Base-by-base conservation (phyloP, 2,113 vertebrate genomes). In the Arothron firmamentum region DNA sequence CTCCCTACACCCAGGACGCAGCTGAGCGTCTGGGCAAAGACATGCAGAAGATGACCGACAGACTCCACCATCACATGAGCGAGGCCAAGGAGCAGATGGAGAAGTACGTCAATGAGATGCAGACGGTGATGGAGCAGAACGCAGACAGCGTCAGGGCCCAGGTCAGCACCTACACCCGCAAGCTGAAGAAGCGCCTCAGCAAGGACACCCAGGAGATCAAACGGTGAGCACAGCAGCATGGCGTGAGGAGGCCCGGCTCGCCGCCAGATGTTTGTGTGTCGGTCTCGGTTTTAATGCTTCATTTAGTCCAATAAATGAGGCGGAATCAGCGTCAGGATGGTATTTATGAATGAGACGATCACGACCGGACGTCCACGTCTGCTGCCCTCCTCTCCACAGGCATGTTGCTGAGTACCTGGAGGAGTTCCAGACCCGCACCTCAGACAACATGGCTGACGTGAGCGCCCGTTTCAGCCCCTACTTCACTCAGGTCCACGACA, bases 171-270 rank as follows among this genome's bases (percentile, higher is more conserved):
- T 92, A 90, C 72, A 50, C 65, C 59, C 88, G 85, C 66, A 93
- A 93, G 74, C 21, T 93, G 75, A 90, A 79, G 78, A 93, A 92
- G 65, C 88, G 91, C 46, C 70, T 93, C 51, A 57, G 1, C 75
- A 92, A 92, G 71, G 92, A 93, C 74, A 62, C 77, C 0, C 45
- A 88, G 63, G 88, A 91, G 10, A 86, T 92, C 69, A 87, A 84
- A 55, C 85, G 47, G 90, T 92, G 65, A 81, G 87, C 9, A 3
- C 42, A 16, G 28, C 0, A 21, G 52, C 41, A 23, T 3, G 21
- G 21, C 2, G 65, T 13, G 46, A 52, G 43, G n/a, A 18, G 14
- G 21, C 2, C 2, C 21, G 21, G 21, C 21, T 23, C 21, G 21
- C 21, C 21, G 21, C 3, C 21, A 23, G 21, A 23, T 23, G 21